phyloP scores from a whole-genome alignment of 2,113 vertebrate species.

The Dolichotis patagonum region DNA sequence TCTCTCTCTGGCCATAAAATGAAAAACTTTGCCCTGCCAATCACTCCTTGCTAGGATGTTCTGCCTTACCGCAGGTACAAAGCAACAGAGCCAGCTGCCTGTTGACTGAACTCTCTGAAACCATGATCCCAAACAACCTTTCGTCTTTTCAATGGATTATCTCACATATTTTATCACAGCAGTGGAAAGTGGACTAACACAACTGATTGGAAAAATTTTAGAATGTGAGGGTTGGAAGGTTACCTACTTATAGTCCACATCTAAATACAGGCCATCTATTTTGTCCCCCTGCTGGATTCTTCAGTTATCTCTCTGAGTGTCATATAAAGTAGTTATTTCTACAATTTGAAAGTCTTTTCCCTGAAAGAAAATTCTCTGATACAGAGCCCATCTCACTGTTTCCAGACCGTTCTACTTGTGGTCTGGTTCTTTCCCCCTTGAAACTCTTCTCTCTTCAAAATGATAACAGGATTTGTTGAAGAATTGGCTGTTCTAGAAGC shows the following conservation, averaged over 20 bases:
- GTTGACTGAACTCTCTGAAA: background rate
- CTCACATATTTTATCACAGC: background rate
- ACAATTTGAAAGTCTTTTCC: background rate
- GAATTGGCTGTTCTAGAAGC: background rate
- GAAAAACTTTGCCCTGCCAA: background rate
- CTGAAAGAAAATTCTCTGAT: background rate
- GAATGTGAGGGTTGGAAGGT: background rate
- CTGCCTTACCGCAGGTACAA: background rate
- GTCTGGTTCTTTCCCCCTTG: background rate
- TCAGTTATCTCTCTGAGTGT: background rate
- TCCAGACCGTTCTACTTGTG: background rate
- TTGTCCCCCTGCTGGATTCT: background rate
- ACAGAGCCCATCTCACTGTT: background rate
- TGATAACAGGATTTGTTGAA: background rate
- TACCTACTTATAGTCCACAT: background rate
- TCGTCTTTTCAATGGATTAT: background rate
- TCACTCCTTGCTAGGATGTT: background rate
- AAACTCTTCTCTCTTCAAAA: background rate
- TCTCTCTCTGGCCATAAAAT: background rate
- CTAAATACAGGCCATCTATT: background rate
- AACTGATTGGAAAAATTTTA: background rate
- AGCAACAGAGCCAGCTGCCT: too few relatives aligned
- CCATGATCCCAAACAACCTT: background rate
- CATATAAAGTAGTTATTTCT: constrained; percentile 12
- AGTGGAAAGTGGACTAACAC: background rate